These are phyloP conservation scores for Pterostichus madidus DNA, from an alignment of 2,888 invertebrate genomes.

Conservation along the genomic window DNA sequence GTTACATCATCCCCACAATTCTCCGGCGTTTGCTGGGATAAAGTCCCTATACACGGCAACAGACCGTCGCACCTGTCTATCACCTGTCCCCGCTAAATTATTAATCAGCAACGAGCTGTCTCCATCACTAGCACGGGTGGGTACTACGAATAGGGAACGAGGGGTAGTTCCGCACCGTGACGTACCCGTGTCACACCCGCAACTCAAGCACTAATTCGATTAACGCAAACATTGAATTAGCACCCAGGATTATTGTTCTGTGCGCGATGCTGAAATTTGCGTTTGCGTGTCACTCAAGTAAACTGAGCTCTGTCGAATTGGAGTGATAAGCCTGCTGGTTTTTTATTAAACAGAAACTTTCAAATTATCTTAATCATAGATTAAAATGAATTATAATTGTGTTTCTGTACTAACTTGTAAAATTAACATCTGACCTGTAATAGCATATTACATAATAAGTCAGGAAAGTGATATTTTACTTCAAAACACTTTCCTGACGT, in stretches of 20 bases:
- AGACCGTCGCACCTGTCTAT: slow-evolving; percentile 14
- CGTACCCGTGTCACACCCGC: slow-evolving; percentile 41
- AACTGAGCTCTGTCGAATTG: neutral
- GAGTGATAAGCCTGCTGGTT: neutral
- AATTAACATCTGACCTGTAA: too few species aligned
- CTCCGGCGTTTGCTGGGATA: neutral
- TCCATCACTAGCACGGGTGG: slow-evolving; percentile 3
- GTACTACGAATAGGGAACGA: neutral
- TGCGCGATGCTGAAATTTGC: slow-evolving; percentile 25
- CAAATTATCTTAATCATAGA: neutral
- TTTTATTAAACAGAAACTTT: neutral
- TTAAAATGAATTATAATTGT: neutral
- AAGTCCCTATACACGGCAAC: neutral
- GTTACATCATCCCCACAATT: neutral
- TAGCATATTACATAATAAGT: too few species aligned
- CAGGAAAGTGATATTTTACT: too few species aligned
- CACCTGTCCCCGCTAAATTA: slow-evolving; percentile 41
- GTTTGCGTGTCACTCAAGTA: slow-evolving; percentile 5
- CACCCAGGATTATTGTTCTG: slow-evolving; percentile 27
- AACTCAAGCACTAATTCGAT: slow-evolving; percentile 53
- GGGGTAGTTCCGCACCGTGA: slow-evolving; percentile 1
- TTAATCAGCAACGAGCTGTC: slow-evolving; percentile 41
- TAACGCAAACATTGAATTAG: slow-evolving; percentile 50
- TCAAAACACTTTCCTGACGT: too few species aligned
- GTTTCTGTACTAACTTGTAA: too few species aligned